Percentiles rank a stretch among this genome's conserved stretches.
phyloP scores from a whole-genome alignment of 1,140 invertebrate genomes.

The Drosophila pseudoananassae region DNA sequence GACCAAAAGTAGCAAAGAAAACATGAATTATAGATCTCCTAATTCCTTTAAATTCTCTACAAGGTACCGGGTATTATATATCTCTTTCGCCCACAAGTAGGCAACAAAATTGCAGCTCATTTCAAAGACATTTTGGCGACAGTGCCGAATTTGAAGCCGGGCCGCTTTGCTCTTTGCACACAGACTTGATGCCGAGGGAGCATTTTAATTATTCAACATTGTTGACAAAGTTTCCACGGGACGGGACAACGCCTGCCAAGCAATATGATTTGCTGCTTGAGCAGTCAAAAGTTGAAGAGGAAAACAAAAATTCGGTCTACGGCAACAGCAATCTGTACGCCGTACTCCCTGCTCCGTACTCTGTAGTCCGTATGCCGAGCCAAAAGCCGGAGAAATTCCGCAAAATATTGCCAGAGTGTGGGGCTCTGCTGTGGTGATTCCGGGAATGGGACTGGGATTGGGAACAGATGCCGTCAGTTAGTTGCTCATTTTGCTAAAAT shows the following conservation, averaged over 20 bases:
- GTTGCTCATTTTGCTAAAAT: conserved; percentile 31
- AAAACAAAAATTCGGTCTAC: conserved; percentile 25
- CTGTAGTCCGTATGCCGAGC: too few relatives aligned
- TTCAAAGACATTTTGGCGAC: conserved; percentile 2
- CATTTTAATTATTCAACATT: conserved; percentile 84
- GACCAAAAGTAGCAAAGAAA: too few relatives aligned
- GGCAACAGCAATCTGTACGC: conserved; percentile 7
- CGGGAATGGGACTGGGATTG: too few relatives aligned
- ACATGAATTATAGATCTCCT: too few relatives aligned
- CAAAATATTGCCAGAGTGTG: background rate
- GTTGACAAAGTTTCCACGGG: conserved; percentile 80
- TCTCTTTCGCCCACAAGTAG: background rate
- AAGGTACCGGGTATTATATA: too few relatives aligned
- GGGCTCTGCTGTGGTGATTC: too few relatives aligned
- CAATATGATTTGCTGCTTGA: conserved; percentile 81
- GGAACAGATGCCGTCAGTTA: conserved; percentile 21
- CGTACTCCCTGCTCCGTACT: conserved; percentile 1
- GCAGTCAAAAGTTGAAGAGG: conserved; percentile 66
- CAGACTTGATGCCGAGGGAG: conserved; percentile 74
- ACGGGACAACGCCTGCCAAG: conserved; percentile 14
- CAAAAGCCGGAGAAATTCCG: background rate
- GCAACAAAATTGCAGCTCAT: background rate
- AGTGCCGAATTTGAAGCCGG: conserved; percentile 12
- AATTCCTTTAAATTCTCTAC: too few relatives aligned
- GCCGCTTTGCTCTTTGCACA: conserved; percentile 41